phyloP scores from a whole-genome alignment of 2,797 vertebrate genomes.

The Myotis pilosus region DNA sequence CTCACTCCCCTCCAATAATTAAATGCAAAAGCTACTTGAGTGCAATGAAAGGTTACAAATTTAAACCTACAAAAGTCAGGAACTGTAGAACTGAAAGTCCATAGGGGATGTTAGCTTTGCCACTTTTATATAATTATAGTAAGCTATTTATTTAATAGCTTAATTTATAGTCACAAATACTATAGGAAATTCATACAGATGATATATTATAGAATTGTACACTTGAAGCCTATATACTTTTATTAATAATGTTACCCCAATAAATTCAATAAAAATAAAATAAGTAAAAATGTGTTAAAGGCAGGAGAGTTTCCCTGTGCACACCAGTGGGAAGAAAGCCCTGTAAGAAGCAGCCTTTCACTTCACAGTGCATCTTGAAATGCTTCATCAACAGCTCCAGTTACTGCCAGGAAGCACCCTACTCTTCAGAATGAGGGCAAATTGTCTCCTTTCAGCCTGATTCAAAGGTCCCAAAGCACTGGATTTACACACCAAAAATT shows the following conservation, averaged over 20 bases:
- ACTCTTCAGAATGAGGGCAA: constrained; percentile 60
- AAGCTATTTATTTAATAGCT: constrained; percentile 59
- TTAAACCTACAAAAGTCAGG: constrained; percentile 48
- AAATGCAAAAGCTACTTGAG: constrained; percentile 60
- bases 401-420: constrained; percentile 65
- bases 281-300: constrained; percentile 34
- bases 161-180: constrained; percentile 67
- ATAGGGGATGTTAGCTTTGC: constrained; percentile 51
- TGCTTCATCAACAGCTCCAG: constrained; percentile 58
- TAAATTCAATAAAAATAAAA: neutral
- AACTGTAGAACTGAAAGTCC: constrained; percentile 20
- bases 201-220: neutral
- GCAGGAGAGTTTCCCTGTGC: neutral
- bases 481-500: constrained; percentile 61
- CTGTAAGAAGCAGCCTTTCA: constrained; percentile 43
- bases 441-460: constrained; percentile 54
- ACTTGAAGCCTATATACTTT: neutral
- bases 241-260: neutral
- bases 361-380: constrained; percentile 34
- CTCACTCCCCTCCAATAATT: neutral
- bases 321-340: constrained; percentile 30
- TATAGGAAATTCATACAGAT: constrained; percentile 34
- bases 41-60: constrained; percentile 53
- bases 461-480: constrained; percentile 50
- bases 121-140: constrained; percentile 50